phyloP scores from a whole-genome alignment of 2,888 invertebrate genomes.

The Cenopis cana region DNA sequence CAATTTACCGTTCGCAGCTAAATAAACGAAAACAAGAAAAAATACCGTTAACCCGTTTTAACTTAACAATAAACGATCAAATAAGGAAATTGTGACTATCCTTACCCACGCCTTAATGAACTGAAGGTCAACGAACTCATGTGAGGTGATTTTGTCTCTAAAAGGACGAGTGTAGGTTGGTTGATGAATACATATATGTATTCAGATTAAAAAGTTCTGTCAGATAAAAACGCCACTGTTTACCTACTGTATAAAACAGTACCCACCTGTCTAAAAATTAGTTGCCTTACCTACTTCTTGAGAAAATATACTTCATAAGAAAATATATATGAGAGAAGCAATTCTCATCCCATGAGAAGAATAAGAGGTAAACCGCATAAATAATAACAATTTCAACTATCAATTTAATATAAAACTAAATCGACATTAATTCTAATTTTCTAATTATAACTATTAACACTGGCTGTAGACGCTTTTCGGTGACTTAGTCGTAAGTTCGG shows the following conservation, averaged over 20 bases:
- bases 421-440: too few species aligned
- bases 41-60: constrained; percentile 52
- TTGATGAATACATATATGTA: too few species aligned
- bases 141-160: constrained; percentile 36
- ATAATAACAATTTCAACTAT: too few species aligned
- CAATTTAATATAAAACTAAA: too few species aligned
- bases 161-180: constrained; percentile 36
- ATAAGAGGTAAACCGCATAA: neutral
- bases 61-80: constrained; percentile 49
- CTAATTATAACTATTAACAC: neutral
- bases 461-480: constrained; percentile 21
- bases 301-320: too few species aligned
- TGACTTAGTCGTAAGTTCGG: constrained; percentile 52
- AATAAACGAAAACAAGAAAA: constrained; percentile 27
- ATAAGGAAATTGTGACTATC: constrained; percentile 48
- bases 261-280: too few species aligned
- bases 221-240: constrained; percentile 11
- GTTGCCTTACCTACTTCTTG: too few species aligned
- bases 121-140: constrained; percentile 63
- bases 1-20: neutral
- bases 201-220: constrained; percentile 6
- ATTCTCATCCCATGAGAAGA: neutral
- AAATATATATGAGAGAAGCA: neutral
- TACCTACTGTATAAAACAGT: too few species aligned
- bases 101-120: constrained; percentile 44